Evolutionary conservation across 2,113 vertebrate species (phyloP).

Genomic region (Camelus bactrianus): DNA sequence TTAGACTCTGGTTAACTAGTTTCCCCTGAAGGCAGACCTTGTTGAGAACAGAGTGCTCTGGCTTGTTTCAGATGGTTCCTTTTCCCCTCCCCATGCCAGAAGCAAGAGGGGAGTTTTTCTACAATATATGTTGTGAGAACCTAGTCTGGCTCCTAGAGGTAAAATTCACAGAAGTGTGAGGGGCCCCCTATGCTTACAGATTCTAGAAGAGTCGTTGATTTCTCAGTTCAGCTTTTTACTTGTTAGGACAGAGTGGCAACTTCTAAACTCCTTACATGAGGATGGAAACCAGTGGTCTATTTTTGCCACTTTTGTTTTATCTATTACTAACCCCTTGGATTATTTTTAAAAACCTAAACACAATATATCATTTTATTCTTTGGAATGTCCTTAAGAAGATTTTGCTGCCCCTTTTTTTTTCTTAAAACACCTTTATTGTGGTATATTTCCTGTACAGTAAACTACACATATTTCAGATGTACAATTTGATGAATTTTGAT

Average conservation of each 20-base stretch:
- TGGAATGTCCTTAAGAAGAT: conserved; percentile 7
- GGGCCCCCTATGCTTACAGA: neutral
- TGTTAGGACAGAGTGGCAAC: neutral
- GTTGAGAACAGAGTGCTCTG: neutral
- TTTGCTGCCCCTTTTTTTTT: neutral
- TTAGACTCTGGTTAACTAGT: neutral
- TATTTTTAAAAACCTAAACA: conserved; percentile 44
- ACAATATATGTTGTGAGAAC: neutral
- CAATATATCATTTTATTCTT: conserved; percentile 39
- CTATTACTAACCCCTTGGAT: neutral
- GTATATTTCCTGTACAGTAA: no score
- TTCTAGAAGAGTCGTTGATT: neutral
- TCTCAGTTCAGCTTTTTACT: neutral
- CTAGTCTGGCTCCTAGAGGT: neutral
- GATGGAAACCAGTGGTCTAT: neutral
- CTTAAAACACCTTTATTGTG: no score
- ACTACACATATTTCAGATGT: no score
- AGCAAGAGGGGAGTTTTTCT: neutral
- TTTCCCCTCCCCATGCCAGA: neutral
- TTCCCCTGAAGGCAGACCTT: neutral
- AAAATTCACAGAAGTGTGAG: neutral
- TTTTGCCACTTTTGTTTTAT: conserved; percentile 13
- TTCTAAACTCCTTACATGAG: neutral
- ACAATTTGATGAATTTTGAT: no score
- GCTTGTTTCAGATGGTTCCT: conserved; percentile 1